These are phyloP conservation scores for Drosophila funebris DNA, from an alignment of 1,140 invertebrate genomes.

Conservation along the genomic window DNA sequence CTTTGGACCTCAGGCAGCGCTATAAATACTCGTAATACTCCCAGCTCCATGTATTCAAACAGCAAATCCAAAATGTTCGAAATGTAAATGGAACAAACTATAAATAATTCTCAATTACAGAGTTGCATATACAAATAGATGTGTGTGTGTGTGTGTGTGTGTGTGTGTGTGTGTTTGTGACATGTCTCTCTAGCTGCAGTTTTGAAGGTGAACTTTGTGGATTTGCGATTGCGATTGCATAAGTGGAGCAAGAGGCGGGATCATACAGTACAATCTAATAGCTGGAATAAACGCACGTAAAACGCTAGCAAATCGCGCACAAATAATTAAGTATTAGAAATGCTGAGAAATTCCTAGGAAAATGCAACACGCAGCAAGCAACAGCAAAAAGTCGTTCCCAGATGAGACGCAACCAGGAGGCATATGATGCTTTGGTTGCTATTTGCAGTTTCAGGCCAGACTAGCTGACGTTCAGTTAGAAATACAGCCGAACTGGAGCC, in stretches of 20 bases:
- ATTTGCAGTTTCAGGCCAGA: conserved; percentile 54
- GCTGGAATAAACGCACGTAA: conserved; percentile 63
- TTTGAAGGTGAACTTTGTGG: conserved; percentile 61
- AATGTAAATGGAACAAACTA: conserved; percentile 74
- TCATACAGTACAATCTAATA: conserved; percentile 5
- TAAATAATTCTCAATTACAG: conserved; percentile 38
- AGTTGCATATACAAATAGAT: conserved; percentile 4
- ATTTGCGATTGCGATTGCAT: conserved; percentile 43
- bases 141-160: neutral
- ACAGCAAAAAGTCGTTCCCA: conserved; percentile 63
- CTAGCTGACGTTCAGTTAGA: conserved; percentile 61
- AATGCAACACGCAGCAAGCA: conserved; percentile 50
- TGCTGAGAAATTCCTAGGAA: conserved; percentile 74
- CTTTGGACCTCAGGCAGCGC: conserved; percentile 47
- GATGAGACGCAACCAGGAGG: conserved; percentile 35
- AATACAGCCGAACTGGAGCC: conserved; percentile 73
- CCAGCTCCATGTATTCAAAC: conserved; percentile 8
- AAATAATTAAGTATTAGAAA: conserved; percentile 82
- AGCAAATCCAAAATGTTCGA: conserved; percentile 65
- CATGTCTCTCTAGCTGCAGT: conserved; percentile 11
- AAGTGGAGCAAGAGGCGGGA: conserved; percentile 33
- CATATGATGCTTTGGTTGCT: neutral
- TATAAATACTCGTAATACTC: conserved; percentile 52
- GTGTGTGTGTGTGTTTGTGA: neutral
- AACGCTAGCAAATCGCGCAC: conserved; percentile 62